Percentiles rank a stretch among this genome's conserved stretches.
Conservation (phyloP, 1,140 invertebrate genomes). For the Chironomus tepperi region DNA sequence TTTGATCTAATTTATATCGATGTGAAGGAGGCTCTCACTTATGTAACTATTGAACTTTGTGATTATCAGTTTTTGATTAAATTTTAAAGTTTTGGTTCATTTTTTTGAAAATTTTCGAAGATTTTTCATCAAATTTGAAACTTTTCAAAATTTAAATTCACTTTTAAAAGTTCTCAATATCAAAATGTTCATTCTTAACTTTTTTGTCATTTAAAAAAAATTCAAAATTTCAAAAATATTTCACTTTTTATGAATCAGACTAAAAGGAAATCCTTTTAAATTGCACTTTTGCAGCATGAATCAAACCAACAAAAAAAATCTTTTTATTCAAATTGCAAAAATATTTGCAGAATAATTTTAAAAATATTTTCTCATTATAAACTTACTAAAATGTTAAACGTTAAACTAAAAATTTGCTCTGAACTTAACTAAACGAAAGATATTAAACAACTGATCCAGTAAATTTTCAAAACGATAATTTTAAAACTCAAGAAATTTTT, state of each 20-base stretch:
- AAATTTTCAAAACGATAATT: conserved; percentile 24
- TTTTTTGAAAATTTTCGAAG: background rate
- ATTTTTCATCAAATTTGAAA: background rate
- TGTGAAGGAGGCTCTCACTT: background rate
- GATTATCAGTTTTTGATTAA: background rate
- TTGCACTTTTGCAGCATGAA: too few species aligned
- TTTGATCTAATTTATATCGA: background rate
- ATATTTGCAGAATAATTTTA: background rate
- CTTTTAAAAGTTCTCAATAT: background rate
- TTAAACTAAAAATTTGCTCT: conserved; percentile 21
- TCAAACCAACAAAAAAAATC: background rate
- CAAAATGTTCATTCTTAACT: background rate
- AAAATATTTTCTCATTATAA: background rate
- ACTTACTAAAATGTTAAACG: conserved; percentile 20
- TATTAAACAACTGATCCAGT: conserved; percentile 24
- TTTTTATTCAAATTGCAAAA: background rate
- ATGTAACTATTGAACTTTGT: background rate
- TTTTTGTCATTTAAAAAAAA: background rate
- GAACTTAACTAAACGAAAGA: conserved; percentile 24
- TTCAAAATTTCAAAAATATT: background rate
- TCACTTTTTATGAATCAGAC: too few species aligned
- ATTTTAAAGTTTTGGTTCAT: background rate
- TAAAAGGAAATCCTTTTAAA: too few species aligned
- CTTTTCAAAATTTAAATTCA: background rate
- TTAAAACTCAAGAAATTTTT: background rate